Evolutionary conservation across 2,888 invertebrate genomes (phyloP).

Genomic region (Ormyrus rosae): DNA sequence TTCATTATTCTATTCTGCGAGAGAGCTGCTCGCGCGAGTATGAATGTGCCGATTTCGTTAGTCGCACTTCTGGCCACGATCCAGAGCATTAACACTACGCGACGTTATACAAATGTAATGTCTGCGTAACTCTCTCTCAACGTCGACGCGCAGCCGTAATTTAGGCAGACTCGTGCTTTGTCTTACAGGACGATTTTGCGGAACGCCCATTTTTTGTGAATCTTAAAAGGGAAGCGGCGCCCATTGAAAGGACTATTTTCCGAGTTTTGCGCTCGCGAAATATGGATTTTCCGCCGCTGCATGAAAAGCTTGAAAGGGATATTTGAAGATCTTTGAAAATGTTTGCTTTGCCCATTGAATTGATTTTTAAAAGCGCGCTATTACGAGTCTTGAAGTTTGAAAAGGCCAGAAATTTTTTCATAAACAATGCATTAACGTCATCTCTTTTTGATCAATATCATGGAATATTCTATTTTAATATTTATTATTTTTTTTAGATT

Average conservation of each 20-base stretch:
- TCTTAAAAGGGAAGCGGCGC: neutral
- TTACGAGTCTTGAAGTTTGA: neutral
- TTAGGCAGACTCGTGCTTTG: neutral
- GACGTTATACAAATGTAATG: constrained; percentile 52
- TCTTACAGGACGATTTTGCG: too few species aligned
- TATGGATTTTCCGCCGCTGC: neutral
- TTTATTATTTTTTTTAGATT: too few species aligned
- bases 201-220: too few species aligned
- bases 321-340: neutral
- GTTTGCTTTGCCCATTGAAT: neutral
- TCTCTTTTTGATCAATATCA: too few species aligned
- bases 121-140: constrained; percentile 46
- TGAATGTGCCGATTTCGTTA: constrained; percentile 71
- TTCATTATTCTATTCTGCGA: constrained; percentile 62
- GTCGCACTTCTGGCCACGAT: constrained; percentile 63
- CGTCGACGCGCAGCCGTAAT: constrained; percentile 15
- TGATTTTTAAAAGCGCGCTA: constrained; percentile 6
- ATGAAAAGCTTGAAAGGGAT: neutral
- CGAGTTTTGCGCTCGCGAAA: neutral
- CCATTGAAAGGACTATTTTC: neutral
- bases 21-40: constrained; percentile 58
- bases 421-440: too few species aligned
- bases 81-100: constrained; percentile 67
- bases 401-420: too few species aligned
- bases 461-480: too few species aligned